phyloP scores from a whole-genome alignment of 2,888 invertebrate species.

The Aphrophora alni region DNA sequence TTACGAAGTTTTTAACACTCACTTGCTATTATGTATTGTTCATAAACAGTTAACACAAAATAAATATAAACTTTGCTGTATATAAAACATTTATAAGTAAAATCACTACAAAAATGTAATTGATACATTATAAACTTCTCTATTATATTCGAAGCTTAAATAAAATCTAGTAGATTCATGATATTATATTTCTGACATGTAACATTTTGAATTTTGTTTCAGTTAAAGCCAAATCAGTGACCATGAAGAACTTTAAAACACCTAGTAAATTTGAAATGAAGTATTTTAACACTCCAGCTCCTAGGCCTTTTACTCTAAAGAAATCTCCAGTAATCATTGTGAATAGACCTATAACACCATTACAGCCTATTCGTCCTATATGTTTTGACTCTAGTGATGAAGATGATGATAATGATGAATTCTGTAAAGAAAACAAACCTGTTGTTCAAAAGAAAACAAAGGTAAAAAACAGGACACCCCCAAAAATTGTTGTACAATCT shows the following conservation, averaged over 20 bases:
- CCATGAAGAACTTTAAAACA: not conserved
- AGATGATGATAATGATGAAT: not conserved
- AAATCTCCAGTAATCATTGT: not conserved
- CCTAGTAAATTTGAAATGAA: not conserved
- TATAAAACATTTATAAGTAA: no score
- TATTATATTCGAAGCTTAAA: no score
- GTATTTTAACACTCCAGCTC: not conserved
- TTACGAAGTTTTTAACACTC: no score
- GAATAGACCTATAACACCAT: not conserved
- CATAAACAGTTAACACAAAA: no score
- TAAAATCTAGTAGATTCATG: no score
- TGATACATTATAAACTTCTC: no score
- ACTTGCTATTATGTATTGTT: no score
- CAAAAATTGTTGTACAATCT: not conserved
- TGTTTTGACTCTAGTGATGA: not conserved
- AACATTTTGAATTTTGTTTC: not conserved
- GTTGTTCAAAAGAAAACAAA: not conserved
- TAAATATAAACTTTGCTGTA: no score
- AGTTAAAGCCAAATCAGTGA: not conserved
- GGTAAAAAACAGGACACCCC: not conserved
- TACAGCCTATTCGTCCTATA: not conserved
- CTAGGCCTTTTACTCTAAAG: not conserved
- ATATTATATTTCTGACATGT: no score
- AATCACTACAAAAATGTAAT: no score
- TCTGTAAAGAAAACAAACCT: not conserved